Base-by-base conservation (phyloP, 2,888 invertebrate genomes). In the Campoplex nolae region DNA sequence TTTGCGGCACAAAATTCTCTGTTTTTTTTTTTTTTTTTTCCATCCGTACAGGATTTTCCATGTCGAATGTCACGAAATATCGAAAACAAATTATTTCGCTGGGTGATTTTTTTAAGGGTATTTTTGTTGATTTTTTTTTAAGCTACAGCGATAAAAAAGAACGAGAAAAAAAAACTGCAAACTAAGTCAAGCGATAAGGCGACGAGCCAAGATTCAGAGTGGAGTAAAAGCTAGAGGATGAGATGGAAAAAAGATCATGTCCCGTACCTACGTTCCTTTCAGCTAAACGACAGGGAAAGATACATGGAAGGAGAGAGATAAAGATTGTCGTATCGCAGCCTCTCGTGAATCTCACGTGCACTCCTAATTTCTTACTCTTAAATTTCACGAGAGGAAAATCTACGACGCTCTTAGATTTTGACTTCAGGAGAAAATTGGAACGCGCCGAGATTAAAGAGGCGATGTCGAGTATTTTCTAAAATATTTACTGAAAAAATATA, bases 101-200 rank as follows among this genome's bases (percentile, higher is more conserved):
- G 6, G 16, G 16, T 32, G 16, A 62, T 32, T 1, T 62, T 23
- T 23, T 23, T 23, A 23, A 13, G 11, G 3, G 9, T 28, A 28
- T 16, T 32, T 32, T 62, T 32, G 2, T 62, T 6, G 1, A 51
- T 18, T 16, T 62, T 28, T 13, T 58, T 42, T 42, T 2, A 1
- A 42, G 42, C 42, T 42, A 42, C 7, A 42, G 42, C 42, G 9
- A 7, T 1, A 42, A 42, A 42, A 42, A 11, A 58, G 32, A 28
- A 65, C 16, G 38, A 3, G 38, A 35, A 42, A 51, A 68, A 42
- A n/a, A 54, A 68, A 51, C 48, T 54, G 84, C 32, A 75, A 67
- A 75, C 86, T 62, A 62, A 80, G 79, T 83, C 76, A 79, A 83
- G 86, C 80, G 80, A 79, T 84, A 68, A 78, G 87, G 81, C 78